phyloP scores from a whole-genome alignment of 1,140 invertebrate species.

The Procambarus virginalis region DNA sequence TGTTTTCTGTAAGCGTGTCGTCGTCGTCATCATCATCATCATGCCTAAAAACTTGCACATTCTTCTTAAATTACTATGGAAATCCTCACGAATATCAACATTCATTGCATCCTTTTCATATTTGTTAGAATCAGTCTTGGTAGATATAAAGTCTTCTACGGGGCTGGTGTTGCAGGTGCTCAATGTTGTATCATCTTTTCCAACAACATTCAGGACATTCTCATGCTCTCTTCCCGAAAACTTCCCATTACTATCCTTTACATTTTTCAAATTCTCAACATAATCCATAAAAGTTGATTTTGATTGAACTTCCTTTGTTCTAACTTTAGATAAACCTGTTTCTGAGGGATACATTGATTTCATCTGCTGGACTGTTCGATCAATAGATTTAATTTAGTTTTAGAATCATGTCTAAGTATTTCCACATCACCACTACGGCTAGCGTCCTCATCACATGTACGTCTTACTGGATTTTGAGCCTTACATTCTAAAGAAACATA shows the following conservation, averaged over 20 bases:
- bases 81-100: neutral
- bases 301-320: neutral
- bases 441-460: neutral
- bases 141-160: neutral
- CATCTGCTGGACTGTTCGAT: neutral
- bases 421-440: neutral
- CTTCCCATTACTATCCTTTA: neutral
- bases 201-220: neutral
- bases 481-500: neutral
- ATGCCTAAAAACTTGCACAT: slow-evolving; percentile 1
- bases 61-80: neutral
- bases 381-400: slow-evolving; percentile 11
- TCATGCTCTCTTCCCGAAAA: neutral
- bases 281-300: slow-evolving; percentile 15
- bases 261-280: slow-evolving; percentile 15
- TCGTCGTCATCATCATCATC: neutral
- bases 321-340: neutral
- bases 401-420: slow-evolving; percentile 16
- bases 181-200: neutral
- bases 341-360: neutral
- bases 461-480: neutral
- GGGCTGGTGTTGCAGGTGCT: neutral
- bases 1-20: neutral
- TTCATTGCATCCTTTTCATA: neutral
- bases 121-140: neutral